Conservation (phyloP, 2,113 vertebrate species). For the Alligator sinensis region DNA sequence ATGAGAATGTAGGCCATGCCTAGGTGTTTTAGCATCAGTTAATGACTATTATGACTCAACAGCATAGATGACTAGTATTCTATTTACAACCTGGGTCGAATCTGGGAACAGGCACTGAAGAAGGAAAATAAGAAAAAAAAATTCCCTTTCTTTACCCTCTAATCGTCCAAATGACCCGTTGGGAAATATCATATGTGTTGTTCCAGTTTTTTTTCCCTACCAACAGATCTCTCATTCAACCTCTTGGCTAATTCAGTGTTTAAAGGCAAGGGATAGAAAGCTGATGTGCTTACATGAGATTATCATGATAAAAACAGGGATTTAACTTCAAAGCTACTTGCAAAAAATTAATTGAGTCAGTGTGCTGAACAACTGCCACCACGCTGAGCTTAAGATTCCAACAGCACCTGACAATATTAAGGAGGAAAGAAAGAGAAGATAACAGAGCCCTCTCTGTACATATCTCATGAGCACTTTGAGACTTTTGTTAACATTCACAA, state of each 20-base stretch:
- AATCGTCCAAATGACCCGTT: neutral
- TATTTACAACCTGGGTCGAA: neutral
- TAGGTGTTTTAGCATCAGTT: neutral
- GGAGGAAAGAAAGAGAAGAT: slow-evolving; percentile 31
- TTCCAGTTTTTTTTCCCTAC: slow-evolving; percentile 30
- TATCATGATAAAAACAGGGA: slow-evolving; percentile 49
- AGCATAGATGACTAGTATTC: neutral
- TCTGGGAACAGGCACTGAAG: neutral
- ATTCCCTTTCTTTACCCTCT: neutral
- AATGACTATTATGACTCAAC: rapidly evolving
- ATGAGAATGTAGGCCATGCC: neutral
- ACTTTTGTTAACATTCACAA: slow-evolving; percentile 48
- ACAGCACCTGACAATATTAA: slow-evolving; percentile 1
- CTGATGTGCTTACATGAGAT: neutral
- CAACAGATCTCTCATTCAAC: slow-evolving; percentile 19
- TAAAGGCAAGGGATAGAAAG: slow-evolving; percentile 32
- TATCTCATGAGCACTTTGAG: slow-evolving; percentile 4
- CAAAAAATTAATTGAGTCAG: neutral
- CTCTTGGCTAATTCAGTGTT: slow-evolving; percentile 15
- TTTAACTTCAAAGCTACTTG: slow-evolving; percentile 23
- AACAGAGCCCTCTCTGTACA: slow-evolving; percentile 28
- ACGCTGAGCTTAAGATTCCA: slow-evolving; percentile 21
- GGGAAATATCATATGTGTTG: neutral
- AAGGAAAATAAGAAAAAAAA: neutral
- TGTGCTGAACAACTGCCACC: neutral